These are phyloP conservation scores for Lycophotia porphyrea DNA, from an alignment of 2,888 invertebrate species.

Conservation along the genomic window DNA sequence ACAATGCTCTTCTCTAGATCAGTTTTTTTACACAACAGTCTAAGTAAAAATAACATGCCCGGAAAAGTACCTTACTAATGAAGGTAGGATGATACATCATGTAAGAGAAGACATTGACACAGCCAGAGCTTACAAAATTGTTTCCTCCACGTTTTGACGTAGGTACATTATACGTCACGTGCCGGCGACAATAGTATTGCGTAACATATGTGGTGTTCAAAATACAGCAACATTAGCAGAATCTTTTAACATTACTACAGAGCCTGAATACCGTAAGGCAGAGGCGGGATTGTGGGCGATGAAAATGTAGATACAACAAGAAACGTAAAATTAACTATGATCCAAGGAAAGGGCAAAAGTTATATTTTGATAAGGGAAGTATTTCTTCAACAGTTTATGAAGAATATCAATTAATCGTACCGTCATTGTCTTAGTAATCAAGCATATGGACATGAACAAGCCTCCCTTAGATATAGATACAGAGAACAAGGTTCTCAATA, in stretches of 20 bases:
- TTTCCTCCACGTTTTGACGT: conserved; percentile 26
- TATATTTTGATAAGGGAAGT: not conserved
- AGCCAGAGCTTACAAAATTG: conserved; percentile 35
- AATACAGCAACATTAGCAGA: conserved; percentile 67
- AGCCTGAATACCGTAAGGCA: conserved; percentile 54
- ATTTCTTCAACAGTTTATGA: not conserved
- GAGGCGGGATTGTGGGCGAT: conserved; percentile 38
- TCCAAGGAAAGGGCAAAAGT: not conserved
- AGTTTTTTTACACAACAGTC: not conserved
- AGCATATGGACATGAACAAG: not conserved
- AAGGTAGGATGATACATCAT: conserved; percentile 26
- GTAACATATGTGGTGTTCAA: conserved; percentile 61
- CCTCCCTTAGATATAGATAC: conserved; percentile 12
- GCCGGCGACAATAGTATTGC: conserved; percentile 48
- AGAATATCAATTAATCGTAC: not conserved
- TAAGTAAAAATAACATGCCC: conserved; percentile 29
- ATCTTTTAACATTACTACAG: conserved; percentile 61
- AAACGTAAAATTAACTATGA: not conserved
- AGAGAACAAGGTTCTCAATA: conserved; percentile 16
- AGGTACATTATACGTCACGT: conserved; percentile 33
- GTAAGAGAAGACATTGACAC: conserved; percentile 45
- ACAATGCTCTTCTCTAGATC: not conserved
- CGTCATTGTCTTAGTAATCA: not conserved
- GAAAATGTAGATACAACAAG: not conserved
- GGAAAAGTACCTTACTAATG: conserved; percentile 24